Evolutionary conservation across 2,888 invertebrate species (phyloP).

Genomic region (Acronicta alni): DNA sequence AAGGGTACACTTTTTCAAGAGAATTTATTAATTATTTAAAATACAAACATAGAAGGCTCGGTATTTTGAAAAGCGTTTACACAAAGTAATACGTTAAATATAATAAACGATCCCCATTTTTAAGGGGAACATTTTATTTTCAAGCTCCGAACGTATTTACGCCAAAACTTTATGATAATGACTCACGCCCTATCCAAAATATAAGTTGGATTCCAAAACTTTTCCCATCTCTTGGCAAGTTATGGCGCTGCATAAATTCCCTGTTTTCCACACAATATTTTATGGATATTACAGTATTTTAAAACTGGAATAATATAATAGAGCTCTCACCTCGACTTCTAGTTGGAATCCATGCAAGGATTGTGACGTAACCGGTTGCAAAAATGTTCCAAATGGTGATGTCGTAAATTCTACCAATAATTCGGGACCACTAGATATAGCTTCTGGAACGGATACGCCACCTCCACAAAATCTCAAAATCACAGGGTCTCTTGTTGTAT

Average conservation of each 20-base stretch:
- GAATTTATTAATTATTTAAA: not conserved
- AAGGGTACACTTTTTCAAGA: no score
- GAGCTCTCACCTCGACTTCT: constrained; percentile 91
- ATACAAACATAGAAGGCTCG: not conserved
- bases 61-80: not conserved
- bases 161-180: constrained; percentile 58
- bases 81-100: not conserved
- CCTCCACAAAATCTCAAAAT: constrained; percentile 97
- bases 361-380: constrained; percentile 93
- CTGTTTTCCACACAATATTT: constrained; percentile 48
- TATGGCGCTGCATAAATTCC: constrained; percentile 61
- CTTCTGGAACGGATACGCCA: constrained; percentile 95
- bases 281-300: constrained; percentile 37
- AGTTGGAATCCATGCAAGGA: constrained; percentile 96
- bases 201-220: constrained; percentile 56
- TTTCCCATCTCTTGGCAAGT: constrained; percentile 59
- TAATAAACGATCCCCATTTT: not conserved
- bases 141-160: constrained; percentile 17
- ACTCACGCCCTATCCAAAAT: constrained; percentile 44
- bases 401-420: constrained; percentile 96
- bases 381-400: constrained; percentile 96
- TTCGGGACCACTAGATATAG: constrained; percentile 96
- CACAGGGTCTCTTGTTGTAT: constrained; percentile 96
- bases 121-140: constrained; percentile 20
- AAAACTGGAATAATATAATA: constrained; percentile 9